Conservation (phyloP, 2,888 invertebrate genomes). For the Alloplasta piceator region DNA sequence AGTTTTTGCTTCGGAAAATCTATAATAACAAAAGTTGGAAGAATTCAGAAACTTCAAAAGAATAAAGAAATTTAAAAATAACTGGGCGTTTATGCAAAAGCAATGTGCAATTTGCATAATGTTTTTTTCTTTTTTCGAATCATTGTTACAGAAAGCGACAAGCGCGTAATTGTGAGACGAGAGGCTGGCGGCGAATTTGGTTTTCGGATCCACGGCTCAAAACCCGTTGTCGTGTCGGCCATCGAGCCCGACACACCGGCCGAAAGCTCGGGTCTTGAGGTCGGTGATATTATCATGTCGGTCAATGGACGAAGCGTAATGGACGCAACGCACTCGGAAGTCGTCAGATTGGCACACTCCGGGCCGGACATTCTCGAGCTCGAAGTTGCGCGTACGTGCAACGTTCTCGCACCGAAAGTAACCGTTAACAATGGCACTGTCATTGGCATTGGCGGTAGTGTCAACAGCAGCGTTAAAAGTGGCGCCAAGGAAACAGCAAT, state of each 20-base stretch:
- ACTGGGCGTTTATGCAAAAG: neutral
- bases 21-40: neutral
- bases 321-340: conserved; percentile 96
- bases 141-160: conserved; percentile 90
- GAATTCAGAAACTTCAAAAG: neutral
- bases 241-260: conserved; percentile 98
- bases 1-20: too few species aligned
- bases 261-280: conserved; percentile 95
- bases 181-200: conserved; percentile 95
- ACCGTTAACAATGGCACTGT: conserved; percentile 83
- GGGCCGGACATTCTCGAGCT: conserved; percentile 94
- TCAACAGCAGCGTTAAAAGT: conserved; percentile 89
- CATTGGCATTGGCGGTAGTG: conserved; percentile 86
- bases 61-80: neutral
- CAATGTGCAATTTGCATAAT: neutral
- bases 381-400: conserved; percentile 94
- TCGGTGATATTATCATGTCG: conserved; percentile 96
- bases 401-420: conserved; percentile 89
- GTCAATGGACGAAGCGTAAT: conserved; percentile 96
- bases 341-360: conserved; percentile 95
- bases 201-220: conserved; percentile 97
- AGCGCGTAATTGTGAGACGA: conserved; percentile 92
- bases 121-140: conserved; percentile 41
- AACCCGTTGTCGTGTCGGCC: conserved; percentile 97
- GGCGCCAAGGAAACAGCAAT: conserved; percentile 85